Percentiles rank a stretch among this genome's conserved stretches.
Evolutionary conservation across 2,888 invertebrate species (phyloP).

Genomic region (Andrena minutula): DNA sequence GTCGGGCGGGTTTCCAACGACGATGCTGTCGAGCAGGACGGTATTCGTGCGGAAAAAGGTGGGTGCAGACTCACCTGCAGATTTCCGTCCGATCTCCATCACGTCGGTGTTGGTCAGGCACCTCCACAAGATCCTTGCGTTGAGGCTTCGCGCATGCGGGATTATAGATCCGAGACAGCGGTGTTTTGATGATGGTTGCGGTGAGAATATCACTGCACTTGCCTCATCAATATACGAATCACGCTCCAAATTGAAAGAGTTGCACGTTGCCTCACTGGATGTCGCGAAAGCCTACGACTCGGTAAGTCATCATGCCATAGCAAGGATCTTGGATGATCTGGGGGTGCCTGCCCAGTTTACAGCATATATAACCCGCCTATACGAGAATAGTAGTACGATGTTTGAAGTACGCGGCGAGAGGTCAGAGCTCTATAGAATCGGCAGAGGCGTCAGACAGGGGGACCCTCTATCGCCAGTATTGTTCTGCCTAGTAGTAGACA

Average conservation of each 20-base stretch:
- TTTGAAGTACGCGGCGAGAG: neutral
- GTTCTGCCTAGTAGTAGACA: conserved; percentile 4
- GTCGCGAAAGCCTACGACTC: conserved; percentile 84
- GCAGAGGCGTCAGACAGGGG: conserved; percentile 56
- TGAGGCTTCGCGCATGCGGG: neutral
- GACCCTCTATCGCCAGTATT: conserved; percentile 53
- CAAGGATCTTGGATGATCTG: neutral
- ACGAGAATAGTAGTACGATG: neutral
- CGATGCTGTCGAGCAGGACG: conserved; percentile 70
- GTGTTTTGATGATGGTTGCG: conserved; percentile 59
- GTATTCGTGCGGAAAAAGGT: conserved; percentile 51
- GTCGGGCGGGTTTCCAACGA: conserved; percentile 49
- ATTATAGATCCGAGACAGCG: conserved; percentile 65
- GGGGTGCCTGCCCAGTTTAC: neutral
- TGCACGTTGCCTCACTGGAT: conserved; percentile 80
- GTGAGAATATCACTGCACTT: conserved; percentile 65
- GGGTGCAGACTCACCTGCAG: neutral
- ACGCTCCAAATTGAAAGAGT: conserved; percentile 67
- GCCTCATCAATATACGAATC: conserved; percentile 63
- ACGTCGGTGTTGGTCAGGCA: conserved; percentile 59
- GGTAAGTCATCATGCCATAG: conserved; percentile 69
- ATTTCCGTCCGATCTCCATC: neutral
- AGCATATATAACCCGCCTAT: neutral
- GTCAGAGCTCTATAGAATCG: neutral
- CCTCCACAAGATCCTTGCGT: conserved; percentile 61